Evolutionary conservation across 2,797 vertebrate species (phyloP), one percentile per base, ranked within the genome.

Genomic region (Tokudaia tokunoshimensis): DNA sequence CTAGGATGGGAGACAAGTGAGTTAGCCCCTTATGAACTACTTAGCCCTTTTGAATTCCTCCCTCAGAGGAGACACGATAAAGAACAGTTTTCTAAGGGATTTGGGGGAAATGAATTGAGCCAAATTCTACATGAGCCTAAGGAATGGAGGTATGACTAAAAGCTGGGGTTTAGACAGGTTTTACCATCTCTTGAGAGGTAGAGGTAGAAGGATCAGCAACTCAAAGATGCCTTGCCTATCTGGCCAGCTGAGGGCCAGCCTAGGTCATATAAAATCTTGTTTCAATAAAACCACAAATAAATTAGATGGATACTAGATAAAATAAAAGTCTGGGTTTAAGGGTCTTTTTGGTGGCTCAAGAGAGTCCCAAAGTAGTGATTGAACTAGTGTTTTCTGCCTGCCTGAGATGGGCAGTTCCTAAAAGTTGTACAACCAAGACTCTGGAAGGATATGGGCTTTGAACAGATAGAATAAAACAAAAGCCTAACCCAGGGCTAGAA

Each of bases 381-480:
- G 63, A 67, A 10, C n/a, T 94, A 20, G 6, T 12, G n/a, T 15
- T 94, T 55, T 52, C 9, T 93, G 37, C 1, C 7, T 44, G 0
- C 7, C 44, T n/a, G 3, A 70, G n/a, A 14, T 6, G 26, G 15
- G 79, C 67, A 55, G 3, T 63, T 93, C 44, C 29, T 89, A 19
- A 88, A 89, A 94, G 74, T 19, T 59, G 34, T 41, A 6, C 34
- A 74, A 29, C 8, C 19, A 67, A 82, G 65, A 52, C 65, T 94
- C 57, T 81, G 15, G 57, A 90, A 24, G 52, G 67, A 70, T 19
- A 11, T 34, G 14, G 61, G 92, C 41, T 29, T 41, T 20, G 24
- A 81, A 24, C 17, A 81, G 31, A 94, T n/a, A 85, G 76, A 57
- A 94, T n/a, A 85, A 72, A 57, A 96, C 26, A 78, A 37, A 65